phyloP scores from a whole-genome alignment of 1,140 invertebrate genomes.

The Bradynema listronoti region DNA sequence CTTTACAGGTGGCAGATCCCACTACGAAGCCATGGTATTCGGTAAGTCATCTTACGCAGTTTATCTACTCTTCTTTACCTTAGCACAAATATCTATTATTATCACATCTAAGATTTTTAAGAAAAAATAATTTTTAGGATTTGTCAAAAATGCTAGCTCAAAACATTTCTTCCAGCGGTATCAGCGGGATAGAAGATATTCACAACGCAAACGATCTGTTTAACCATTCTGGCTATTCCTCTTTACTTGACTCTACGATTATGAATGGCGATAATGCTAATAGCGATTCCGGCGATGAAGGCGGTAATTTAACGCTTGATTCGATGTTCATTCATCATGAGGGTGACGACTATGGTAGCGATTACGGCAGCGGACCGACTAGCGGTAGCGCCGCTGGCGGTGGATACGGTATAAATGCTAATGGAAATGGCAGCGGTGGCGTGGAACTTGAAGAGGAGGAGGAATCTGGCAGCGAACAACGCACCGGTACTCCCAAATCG shows the following conservation, averaged over 20 bases:
- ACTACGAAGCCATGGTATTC: constrained; percentile 18
- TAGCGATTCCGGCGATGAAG: neutral
- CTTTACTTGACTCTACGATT: neutral
- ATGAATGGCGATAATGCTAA: neutral
- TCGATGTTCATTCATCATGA: neutral
- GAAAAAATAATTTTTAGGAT: constrained; percentile 11
- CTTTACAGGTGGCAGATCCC: constrained; percentile 12
- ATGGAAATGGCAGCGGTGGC: neutral
- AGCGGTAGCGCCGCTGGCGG: neutral
- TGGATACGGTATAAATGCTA: neutral
- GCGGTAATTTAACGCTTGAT: neutral
- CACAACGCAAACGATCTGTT: neutral
- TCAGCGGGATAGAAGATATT: constrained; percentile 1
- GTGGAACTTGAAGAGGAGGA: constrained; percentile 9
- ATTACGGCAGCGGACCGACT: neutral
- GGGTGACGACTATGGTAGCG: neutral
- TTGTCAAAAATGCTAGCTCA: constrained; percentile 14
- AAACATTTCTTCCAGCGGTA: constrained; percentile 10
- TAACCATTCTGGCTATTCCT: neutral
- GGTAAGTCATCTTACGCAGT: neutral
- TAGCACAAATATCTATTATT: neutral
- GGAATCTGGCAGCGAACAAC: constrained; percentile 2
- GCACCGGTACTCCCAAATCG: neutral
- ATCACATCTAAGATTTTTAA: neutral
- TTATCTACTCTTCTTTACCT: neutral